These are phyloP conservation scores for Plecotus auritus DNA, from an alignment of 2,113 vertebrate species.

Conservation along the genomic window DNA sequence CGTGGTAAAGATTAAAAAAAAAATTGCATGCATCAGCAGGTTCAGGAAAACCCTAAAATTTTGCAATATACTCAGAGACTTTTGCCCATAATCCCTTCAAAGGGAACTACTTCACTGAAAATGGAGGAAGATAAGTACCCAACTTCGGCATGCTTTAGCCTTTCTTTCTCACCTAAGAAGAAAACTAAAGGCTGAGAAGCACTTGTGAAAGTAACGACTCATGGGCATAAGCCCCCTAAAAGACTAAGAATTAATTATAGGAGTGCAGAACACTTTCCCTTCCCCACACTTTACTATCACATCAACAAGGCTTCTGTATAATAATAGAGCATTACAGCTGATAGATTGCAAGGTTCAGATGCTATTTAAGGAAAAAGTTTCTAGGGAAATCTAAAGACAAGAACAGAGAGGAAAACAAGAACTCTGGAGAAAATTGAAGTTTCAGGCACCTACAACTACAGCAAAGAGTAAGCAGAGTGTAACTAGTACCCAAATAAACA, in stretches of 20 bases:
- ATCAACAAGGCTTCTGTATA: neutral
- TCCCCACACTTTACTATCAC: neutral
- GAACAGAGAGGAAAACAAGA: neutral
- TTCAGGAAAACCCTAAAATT: neutral
- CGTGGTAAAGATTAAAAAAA: neutral
- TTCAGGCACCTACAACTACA: neutral
- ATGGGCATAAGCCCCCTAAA: neutral
- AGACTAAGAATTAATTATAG: neutral
- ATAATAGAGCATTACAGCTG: neutral
- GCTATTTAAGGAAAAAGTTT: neutral
- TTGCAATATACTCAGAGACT: neutral
- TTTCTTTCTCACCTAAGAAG: neutral
- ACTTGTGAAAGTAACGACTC: neutral
- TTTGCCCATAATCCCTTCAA: neutral
- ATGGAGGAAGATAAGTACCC: neutral
- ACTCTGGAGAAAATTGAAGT: neutral
- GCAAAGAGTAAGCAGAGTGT: neutral
- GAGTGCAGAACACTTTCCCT: neutral
- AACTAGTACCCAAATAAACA: neutral
- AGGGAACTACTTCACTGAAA: neutral
- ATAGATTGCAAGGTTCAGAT: neutral
- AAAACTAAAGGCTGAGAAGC: neutral
- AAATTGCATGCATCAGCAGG: neutral
- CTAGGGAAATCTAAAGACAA: neutral
- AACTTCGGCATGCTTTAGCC: neutral